Base-by-base conservation (phyloP, 2,888 invertebrate genomes). In the Plebejus melissa region DNA sequence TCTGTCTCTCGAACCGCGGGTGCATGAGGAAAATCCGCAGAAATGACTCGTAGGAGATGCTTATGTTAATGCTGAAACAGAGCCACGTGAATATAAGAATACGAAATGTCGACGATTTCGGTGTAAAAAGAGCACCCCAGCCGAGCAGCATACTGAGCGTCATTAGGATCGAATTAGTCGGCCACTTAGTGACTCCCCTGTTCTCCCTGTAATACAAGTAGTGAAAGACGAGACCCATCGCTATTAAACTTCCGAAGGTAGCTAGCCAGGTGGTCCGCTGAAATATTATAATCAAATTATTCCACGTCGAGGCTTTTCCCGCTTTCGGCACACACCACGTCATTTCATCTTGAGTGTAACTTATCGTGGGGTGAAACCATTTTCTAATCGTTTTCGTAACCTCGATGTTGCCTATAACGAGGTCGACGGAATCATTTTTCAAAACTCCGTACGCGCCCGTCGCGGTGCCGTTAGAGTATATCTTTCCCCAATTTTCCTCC, bases 1-100 rank as follows among this genome's bases (percentile, higher is more conserved):
- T 92, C 88, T 94, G 94, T 84, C 90, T 93, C 82, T 90, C 91
- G 82, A 88, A 94, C 83, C 93, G 87, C 78, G 94, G 94, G 80
- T 94, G 92, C 89, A 94, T 93, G 86, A 94, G 82, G 84, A 93
- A 94, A 83, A 88, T 93, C 84, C 94, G 88, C 77, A 94, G 87
- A 82, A 93, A 91, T 80, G 94, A 93, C 84, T 90, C 93, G 84
- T 94, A 94, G 69, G 91, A 90, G 81, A 94, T 93, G 78, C 88
- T 88, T 87, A 94, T 89, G 86, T 92, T 94, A 82, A 93, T 85
- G 79, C 93, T 90, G 82, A 93, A 94, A 82, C 88, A 88, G 36
- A 94, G 87, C 94, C 94, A 94, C 79, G 85, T 82, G 75, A 93
- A 89, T 80, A 94, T 86, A 78, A 94, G 80, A 75, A 93, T 89